Evolutionary conservation across 2,888 invertebrate species (phyloP).

Genomic region (Amblyteles armatorius): DNA sequence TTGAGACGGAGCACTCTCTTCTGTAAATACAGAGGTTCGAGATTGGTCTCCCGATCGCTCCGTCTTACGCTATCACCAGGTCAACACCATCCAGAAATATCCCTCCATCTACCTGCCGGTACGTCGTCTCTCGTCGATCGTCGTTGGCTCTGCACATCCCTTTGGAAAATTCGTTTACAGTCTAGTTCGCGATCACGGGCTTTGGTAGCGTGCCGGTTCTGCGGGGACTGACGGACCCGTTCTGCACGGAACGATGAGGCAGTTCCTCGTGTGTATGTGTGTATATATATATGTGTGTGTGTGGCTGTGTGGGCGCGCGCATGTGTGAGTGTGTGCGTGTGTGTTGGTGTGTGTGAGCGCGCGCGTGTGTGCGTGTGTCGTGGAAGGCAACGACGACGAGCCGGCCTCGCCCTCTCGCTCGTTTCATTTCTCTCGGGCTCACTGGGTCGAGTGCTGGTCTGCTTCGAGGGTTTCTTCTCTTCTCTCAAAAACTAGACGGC

Average conservation of each 20-base stretch:
- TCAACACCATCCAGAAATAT: slow-evolving; percentile 65
- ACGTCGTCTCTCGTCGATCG: slow-evolving; percentile 45
- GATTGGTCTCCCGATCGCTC: slow-evolving; percentile 45
- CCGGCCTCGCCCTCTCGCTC: slow-evolving; percentile 26
- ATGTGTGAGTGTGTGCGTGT: slow-evolving; percentile 31
- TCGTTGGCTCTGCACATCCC: slow-evolving; percentile 57
- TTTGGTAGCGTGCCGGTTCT: slow-evolving; percentile 33
- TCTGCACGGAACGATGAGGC: not conserved
- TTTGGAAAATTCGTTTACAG: slow-evolving; percentile 68
- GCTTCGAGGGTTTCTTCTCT: slow-evolving; percentile 53
- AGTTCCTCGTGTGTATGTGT: slow-evolving; percentile 1
- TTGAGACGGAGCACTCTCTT: slow-evolving; percentile 50
- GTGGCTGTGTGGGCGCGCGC: not conserved
- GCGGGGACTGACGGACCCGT: slow-evolving; percentile 29
- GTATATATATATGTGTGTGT: not conserved
- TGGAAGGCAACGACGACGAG: slow-evolving; percentile 59
- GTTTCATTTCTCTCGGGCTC: slow-evolving; percentile 58
- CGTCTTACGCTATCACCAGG: slow-evolving; percentile 54
- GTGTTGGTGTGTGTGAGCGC: not conserved
- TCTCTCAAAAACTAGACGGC: slow-evolving; percentile 29
- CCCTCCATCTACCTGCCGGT: slow-evolving; percentile 50
- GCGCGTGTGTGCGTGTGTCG: slow-evolving; percentile 18
- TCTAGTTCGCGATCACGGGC: slow-evolving; percentile 57
- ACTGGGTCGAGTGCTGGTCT: slow-evolving; percentile 75
- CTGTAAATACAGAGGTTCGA: slow-evolving; percentile 49